These are phyloP conservation scores for Pachyuromys duprasi DNA, from an alignment of 2,797 vertebrate genomes.

Conservation along the genomic window DNA sequence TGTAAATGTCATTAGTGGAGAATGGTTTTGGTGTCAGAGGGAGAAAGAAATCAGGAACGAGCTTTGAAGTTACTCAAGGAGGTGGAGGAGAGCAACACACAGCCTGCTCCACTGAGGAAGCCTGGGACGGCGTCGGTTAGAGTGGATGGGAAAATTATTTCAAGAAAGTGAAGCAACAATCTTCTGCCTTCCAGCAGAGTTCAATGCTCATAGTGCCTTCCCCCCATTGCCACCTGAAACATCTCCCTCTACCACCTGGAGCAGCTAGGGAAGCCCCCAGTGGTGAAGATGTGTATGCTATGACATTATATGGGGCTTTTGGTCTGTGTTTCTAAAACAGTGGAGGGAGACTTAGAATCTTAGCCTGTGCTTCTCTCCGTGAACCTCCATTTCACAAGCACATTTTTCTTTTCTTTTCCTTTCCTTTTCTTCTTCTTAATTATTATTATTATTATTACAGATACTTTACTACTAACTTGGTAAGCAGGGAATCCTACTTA, in stretches of 20 bases:
- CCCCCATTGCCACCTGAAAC: background rate
- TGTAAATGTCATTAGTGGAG: slow-evolving; percentile 44
- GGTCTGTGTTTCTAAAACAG: background rate
- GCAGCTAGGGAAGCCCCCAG: background rate
- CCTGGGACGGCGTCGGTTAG: background rate
- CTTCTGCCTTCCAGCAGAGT: background rate
- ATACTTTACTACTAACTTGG: background rate
- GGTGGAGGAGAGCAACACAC: background rate
- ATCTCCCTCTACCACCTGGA: background rate
- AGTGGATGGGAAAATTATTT: background rate
- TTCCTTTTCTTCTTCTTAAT: background rate
- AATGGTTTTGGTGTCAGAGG: background rate
- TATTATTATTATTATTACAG: background rate
- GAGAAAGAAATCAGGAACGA: slow-evolving; percentile 22
- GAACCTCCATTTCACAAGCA: background rate
- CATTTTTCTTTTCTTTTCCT: background rate
- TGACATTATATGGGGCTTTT: background rate
- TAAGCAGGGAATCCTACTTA: background rate
- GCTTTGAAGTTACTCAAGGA: slow-evolving; percentile 12
- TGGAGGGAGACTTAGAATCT: background rate
- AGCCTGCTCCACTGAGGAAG: slow-evolving; percentile 2
- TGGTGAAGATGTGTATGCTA: background rate
- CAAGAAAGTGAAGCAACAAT: slow-evolving; percentile 16
- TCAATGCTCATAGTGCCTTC: background rate
- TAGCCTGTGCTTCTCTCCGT: background rate